These are phyloP conservation scores for Cylas formicarius DNA, from an alignment of 1,140 invertebrate species.

Conservation along the genomic window DNA sequence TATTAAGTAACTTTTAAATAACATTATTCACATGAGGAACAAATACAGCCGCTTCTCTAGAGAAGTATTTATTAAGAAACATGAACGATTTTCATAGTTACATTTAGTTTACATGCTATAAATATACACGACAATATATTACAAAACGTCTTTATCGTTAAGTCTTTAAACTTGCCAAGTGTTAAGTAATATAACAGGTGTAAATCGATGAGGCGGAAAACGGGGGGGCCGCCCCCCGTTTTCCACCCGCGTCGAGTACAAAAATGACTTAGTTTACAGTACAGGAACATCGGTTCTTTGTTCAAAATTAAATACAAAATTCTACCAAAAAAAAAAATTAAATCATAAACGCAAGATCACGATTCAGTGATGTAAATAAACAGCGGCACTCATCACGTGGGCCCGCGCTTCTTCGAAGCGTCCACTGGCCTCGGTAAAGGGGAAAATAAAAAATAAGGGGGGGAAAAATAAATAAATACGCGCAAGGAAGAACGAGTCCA, in stretches of 20 bases:
- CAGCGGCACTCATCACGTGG: conserved; percentile 12
- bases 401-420: conserved; percentile 13
- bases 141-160: conserved; percentile 40
- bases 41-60: conserved; percentile 41
- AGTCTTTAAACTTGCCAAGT: conserved; percentile 39
- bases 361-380: too few relatives aligned
- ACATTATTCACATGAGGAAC: conserved; percentile 41
- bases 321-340: too few relatives aligned
- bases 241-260: conserved; percentile 11
- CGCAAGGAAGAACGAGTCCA: conserved; percentile 14
- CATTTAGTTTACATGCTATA: conserved; percentile 37
- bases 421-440: conserved; percentile 21
- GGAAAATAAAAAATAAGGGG: conserved; percentile 16
- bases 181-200: conserved; percentile 33
- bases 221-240: conserved; percentile 3
- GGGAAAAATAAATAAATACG: conserved; percentile 25
- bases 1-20: conserved; percentile 40
- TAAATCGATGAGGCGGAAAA: conserved; percentile 18
- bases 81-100: conserved; percentile 39
- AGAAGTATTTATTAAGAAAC: conserved; percentile 37
- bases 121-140: conserved; percentile 40
- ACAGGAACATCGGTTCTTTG: conserved; percentile 46
- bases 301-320: conserved; percentile 36
- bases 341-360: too few relatives aligned
- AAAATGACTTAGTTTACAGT: conserved; percentile 44